Conservation (phyloP, 2,797 vertebrate genomes). For the Acanthornis magna region DNA sequence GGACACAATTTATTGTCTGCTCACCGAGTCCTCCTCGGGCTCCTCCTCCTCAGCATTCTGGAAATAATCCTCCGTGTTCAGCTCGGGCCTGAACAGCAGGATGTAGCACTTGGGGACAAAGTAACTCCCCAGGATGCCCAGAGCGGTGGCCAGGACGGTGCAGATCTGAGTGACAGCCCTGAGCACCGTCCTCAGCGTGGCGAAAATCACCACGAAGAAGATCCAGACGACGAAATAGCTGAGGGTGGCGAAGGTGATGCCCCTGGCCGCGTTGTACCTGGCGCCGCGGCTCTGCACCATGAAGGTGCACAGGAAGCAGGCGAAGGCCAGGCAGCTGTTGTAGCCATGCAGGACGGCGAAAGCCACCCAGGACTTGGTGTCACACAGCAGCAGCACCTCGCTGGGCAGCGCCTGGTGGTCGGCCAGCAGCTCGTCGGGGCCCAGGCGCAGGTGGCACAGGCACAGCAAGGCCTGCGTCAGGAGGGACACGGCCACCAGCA, state of each 20-base stretch:
- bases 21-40: not conserved
- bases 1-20: not conserved
- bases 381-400: slow-evolving; percentile 69
- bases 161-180: slow-evolving; percentile 74
- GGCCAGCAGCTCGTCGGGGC: not conserved
- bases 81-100: slow-evolving; percentile 78
- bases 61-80: slow-evolving; percentile 83
- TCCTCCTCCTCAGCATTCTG: slow-evolving; percentile 70
- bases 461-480: not conserved
- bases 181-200: slow-evolving; percentile 62
- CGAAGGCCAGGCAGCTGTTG: slow-evolving; percentile 74
- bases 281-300: slow-evolving; percentile 78
- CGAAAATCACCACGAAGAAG: slow-evolving; percentile 80
- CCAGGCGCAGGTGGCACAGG: not conserved
- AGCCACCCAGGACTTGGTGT: slow-evolving; percentile 68
- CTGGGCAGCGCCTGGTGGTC: slow-evolving; percentile 31
- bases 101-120: slow-evolving; percentile 87
- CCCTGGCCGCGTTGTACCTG: slow-evolving; percentile 83
- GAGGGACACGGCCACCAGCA: not conserved
- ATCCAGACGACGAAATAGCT: slow-evolving; percentile 83
- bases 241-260: slow-evolving; percentile 84
- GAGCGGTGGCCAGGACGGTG: slow-evolving; percentile 71
- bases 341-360: slow-evolving; percentile 78
- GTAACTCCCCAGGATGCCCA: slow-evolving; percentile 78
- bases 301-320: slow-evolving; percentile 89